Percentiles rank a stretch among this genome's conserved stretches.
phyloP scores from a whole-genome alignment of 2,888 invertebrate species.

The Archips xylosteana region DNA sequence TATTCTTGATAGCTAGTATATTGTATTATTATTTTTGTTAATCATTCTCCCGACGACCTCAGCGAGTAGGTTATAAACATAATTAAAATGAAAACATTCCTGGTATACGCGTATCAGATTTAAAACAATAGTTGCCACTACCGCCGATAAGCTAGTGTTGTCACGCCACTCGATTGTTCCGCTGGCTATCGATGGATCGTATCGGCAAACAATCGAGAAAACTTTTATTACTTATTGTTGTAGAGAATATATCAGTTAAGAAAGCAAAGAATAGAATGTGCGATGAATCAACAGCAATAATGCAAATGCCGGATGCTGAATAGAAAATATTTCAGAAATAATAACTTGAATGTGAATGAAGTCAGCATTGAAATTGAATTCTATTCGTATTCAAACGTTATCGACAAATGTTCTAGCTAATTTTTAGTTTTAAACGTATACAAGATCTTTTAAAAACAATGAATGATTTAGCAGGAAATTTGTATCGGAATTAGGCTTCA shows the following conservation, averaged over 20 bases:
- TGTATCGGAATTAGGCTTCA: too few relatives aligned
- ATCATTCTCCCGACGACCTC: constrained; percentile 2
- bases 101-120: constrained; percentile 26
- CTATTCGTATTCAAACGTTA: not conserved
- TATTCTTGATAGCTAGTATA: not conserved
- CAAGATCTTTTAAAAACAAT: too few relatives aligned
- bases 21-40: constrained; percentile 9
- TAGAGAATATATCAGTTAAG: not conserved
- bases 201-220: constrained; percentile 20
- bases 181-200: constrained; percentile 32
- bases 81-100: constrained; percentile 19
- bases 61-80: not conserved
- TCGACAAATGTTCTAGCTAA: too few relatives aligned
- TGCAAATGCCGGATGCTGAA: not conserved
- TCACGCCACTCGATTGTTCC: constrained; percentile 36
- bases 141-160: constrained; percentile 39
- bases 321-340: not conserved
- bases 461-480: too few relatives aligned
- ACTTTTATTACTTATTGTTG: constrained; percentile 6
- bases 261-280: not conserved
- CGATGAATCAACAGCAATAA: not conserved
- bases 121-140: constrained; percentile 31
- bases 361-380: not conserved
- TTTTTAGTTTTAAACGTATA: too few relatives aligned
- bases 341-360: not conserved